phyloP scores from a whole-genome alignment of 2,888 invertebrate species.

The Pachydiplax longipennis region DNA sequence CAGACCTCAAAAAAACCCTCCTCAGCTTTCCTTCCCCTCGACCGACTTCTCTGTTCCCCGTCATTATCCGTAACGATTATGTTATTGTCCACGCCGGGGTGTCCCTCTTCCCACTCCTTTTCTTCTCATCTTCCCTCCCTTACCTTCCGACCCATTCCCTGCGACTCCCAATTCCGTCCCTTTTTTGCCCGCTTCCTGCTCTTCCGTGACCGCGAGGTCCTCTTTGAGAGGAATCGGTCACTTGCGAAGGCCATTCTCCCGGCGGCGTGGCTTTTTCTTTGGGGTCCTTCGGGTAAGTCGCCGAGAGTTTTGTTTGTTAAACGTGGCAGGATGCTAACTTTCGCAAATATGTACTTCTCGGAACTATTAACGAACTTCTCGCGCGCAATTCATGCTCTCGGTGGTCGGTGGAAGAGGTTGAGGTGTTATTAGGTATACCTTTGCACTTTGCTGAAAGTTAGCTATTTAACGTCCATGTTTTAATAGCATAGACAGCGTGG shows the following conservation, averaged over 20 bases:
- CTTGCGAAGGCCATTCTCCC: constrained; percentile 21
- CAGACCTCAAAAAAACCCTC: background rate
- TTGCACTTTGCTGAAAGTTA: too few species aligned
- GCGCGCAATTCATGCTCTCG: background rate
- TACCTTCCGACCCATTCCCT: background rate
- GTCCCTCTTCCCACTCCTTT: background rate
- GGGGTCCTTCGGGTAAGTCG: background rate
- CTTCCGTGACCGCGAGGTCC: constrained; percentile 1
- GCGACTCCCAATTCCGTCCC: background rate
- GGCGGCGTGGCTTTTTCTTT: background rate
- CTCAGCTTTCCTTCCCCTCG: constrained; percentile 9
- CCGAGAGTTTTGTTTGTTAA: background rate
- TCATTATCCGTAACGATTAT: constrained; percentile 44
- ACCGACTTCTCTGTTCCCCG: constrained; percentile 25
- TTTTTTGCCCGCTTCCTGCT: background rate
- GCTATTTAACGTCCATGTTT: too few species aligned
- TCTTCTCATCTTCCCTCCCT: background rate
- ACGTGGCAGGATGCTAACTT: background rate
- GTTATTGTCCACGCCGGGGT: constrained; percentile 38
- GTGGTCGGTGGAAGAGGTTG: background rate
- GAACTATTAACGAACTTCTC: background rate
- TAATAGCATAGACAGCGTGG: too few species aligned
- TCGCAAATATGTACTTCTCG: background rate
- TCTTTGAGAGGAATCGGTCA: constrained; percentile 26
- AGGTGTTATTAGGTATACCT: too few species aligned